Evolutionary conservation across 2,888 invertebrate species (phyloP).

Genomic region (Orthonevra nobilis): DNA sequence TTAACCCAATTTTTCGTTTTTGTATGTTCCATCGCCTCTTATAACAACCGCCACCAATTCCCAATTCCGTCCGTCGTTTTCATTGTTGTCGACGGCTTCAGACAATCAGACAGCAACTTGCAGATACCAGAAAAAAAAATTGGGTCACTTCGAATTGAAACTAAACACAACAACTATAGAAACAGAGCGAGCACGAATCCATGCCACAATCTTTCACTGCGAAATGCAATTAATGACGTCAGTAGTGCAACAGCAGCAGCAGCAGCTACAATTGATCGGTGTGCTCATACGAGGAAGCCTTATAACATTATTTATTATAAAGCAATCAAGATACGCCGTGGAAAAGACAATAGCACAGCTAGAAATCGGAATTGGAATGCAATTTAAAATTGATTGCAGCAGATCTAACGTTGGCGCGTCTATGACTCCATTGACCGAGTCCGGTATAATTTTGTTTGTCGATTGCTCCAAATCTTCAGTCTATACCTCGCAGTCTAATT

Average conservation of each 20-base stretch:
- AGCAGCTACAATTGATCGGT: conserved; percentile 38
- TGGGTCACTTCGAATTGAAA: conserved; percentile 59
- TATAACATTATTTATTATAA: conserved; percentile 36
- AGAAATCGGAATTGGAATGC: conserved; percentile 21
- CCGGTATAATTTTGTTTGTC: conserved; percentile 25
- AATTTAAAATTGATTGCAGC: conserved; percentile 45
- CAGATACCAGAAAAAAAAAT: conserved; percentile 22
- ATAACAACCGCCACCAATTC: conserved; percentile 28
- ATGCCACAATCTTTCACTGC: conserved; percentile 35
- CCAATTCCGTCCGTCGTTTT: no score
- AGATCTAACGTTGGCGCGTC: conserved; percentile 31
- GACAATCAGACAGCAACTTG: conserved; percentile 30
- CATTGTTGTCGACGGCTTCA: not conserved
- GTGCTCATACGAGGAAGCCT: conserved; percentile 18
- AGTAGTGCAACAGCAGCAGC: not conserved
- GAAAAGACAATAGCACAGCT: conserved; percentile 30
- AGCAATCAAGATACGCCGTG: conserved; percentile 21
- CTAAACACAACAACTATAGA: conserved; percentile 33
- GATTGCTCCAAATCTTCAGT: conserved; percentile 12
- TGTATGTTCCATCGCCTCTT: conserved; percentile 20
- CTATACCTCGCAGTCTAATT: not conserved
- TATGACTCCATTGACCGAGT: not conserved
- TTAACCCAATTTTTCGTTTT: conserved; percentile 36
- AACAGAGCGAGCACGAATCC: conserved; percentile 31
- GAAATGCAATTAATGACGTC: conserved; percentile 64